Base-by-base conservation (phyloP, 2,888 invertebrate genomes). In the Nomada ferruginata region DNA sequence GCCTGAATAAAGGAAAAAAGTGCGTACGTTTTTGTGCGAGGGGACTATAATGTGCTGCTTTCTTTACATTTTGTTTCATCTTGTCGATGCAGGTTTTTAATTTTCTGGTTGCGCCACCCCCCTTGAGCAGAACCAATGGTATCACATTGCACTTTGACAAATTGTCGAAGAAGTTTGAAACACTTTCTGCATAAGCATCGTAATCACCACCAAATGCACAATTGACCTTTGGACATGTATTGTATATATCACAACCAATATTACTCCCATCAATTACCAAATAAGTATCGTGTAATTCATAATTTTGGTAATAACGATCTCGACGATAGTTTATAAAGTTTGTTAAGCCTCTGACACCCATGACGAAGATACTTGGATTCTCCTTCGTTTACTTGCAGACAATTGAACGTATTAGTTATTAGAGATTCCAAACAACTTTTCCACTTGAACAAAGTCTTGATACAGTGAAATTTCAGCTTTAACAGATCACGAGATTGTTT, bases 161-260 rank as follows among this genome's bases (percentile, higher is more conserved):
- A 15, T 96, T 94, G 63, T 95, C 95, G 86, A 98, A 97, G 91
- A 97, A 98, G 66, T 95, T 94, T 55, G 94, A 94, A 0, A 97
- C 95, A 20, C 94, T 94, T 11, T 95, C 93, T n/a, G 96, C 96
- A 92, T 95, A 97, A 83, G 95, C 96, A 89, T 97, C 97, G 91
- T 98, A 98, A 92, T 98, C 98, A 0, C 98, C 98, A 2, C 98
- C 98, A 92, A 97, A 98, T 4, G 96, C 96, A 64, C 96, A 96
- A 89, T 95, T 95, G 80, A 95, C 95, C 84, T 95, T 95, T 70
- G 96, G 95, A 42, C 95, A 93, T 85, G 94, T 94, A 85, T 94
- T 95, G 90, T 97, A 97, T 2, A 98, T 92, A 89, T 96, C 96
- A 42, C 96, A 96, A 60, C 96, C 96, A 68, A 98, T 92, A 91